Percentiles rank a stretch among this genome's conserved stretches.
Evolutionary conservation across 2,888 invertebrate species (phyloP).

Genomic region (Papilio elwesi): DNA sequence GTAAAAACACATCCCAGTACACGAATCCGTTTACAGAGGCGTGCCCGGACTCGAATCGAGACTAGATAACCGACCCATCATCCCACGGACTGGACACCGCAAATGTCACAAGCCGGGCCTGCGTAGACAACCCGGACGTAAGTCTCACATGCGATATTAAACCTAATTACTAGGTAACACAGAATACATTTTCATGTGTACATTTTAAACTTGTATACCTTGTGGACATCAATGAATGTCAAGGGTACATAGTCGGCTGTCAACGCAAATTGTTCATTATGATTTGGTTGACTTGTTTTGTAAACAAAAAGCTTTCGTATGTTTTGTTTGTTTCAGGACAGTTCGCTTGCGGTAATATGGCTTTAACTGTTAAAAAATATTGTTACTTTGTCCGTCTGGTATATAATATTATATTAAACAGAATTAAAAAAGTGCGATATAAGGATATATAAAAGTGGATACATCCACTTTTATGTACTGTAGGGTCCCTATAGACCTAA

Average conservation of each 20-base stretch:
- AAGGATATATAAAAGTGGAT: no score
- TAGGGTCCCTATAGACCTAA: no score
- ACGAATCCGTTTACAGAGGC: neutral
- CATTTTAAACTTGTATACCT: conserved; percentile 42
- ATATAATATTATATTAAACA: no score
- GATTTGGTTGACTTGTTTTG: conserved; percentile 11
- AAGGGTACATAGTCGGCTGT: conserved; percentile 57
- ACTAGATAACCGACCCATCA: conserved; percentile 22
- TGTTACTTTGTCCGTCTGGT: no score
- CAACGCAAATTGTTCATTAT: conserved; percentile 4
- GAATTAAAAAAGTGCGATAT: no score
- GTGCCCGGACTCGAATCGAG: conserved; percentile 9
- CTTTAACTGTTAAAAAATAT: neutral
- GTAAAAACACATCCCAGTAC: conserved; percentile 1
- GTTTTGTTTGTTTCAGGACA: neutral
- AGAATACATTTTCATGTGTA: conserved; percentile 32
- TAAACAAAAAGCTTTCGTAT: conserved; percentile 1
- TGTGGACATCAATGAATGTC: conserved; percentile 62
- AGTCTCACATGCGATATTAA: conserved; percentile 17
- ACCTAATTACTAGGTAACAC: neutral
- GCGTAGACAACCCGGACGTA: conserved; percentile 48
- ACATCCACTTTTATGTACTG: no score
- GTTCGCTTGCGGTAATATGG: neutral
- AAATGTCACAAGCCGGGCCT: conserved; percentile 48
- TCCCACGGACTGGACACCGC: conserved; percentile 47